These are phyloP conservation scores for Proteles cristata DNA, from an alignment of 2,113 vertebrate species.

Conservation along the genomic window DNA sequence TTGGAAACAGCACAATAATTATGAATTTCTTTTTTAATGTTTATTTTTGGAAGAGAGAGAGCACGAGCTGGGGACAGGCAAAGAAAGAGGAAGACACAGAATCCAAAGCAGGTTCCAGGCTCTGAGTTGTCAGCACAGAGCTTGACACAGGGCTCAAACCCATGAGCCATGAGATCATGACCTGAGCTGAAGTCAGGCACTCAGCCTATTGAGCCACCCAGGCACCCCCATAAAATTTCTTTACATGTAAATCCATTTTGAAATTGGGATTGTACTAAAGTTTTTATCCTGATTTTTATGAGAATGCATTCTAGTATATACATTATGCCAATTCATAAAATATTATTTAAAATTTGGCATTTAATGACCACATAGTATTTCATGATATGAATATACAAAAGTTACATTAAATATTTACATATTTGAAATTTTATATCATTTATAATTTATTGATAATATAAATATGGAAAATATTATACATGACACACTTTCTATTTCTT, in stretches of 20 bases:
- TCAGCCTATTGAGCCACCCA: no score
- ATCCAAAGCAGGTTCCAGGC: no score
- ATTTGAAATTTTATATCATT: not conserved
- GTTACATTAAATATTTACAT: not conserved
- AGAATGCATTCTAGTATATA: not conserved
- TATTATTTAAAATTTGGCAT: not conserved
- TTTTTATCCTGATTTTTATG: not conserved
- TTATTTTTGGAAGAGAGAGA: no score
- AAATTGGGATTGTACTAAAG: not conserved
- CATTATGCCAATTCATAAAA: not conserved
- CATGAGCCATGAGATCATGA: no score
- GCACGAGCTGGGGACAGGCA: no score
- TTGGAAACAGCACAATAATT: not conserved
- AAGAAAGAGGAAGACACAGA: no score
- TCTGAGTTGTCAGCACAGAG: no score
- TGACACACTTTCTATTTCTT: not conserved
- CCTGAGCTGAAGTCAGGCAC: no score
- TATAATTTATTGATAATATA: not conserved
- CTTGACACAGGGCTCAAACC: no score
- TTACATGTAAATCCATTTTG: not conserved
- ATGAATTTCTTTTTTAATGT: not conserved
- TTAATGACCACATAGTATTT: not conserved
- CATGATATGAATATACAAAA: not conserved
- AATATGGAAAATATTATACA: not conserved
- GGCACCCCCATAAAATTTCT: not conserved